phyloP scores from a whole-genome alignment of 1,140 invertebrate genomes.

The Lepidurus packardi region DNA sequence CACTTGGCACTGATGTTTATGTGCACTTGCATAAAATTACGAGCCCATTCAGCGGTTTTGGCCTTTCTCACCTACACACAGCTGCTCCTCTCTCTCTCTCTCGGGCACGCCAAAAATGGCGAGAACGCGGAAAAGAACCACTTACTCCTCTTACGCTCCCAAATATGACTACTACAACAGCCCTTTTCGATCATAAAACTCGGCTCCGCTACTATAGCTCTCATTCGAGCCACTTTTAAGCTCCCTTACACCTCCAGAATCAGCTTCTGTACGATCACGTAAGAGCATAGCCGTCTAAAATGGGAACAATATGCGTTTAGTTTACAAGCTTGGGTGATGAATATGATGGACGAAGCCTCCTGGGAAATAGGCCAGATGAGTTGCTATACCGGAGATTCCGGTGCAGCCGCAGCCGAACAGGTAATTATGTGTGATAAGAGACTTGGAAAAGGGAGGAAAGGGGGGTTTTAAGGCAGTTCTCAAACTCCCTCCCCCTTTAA shows the following conservation, averaged over 20 bases:
- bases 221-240: not conserved
- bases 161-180: not conserved
- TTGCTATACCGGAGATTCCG: not conserved
- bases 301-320: not conserved
- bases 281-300: not conserved
- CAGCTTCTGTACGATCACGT: not conserved
- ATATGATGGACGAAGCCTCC: not conserved
- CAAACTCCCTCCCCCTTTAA: not conserved
- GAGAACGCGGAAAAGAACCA: not conserved
- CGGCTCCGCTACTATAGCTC: not conserved
- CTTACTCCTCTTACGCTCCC: not conserved
- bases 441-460: not conserved
- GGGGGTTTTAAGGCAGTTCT: not conserved
- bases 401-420: not conserved
- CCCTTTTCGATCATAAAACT: constrained; percentile 1
- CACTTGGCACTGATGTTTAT: constrained; percentile 4
- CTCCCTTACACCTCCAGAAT: not conserved
- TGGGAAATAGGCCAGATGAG: not conserved
- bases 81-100: not conserved
- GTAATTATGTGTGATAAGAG: constrained; percentile 15
- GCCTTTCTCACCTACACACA: not conserved
- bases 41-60: constrained; percentile 6
- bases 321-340: not conserved
- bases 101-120: not conserved
- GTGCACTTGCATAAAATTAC: constrained; percentile 22